phyloP scores from a whole-genome alignment of 2,113 vertebrate genomes.

The Smithornis capensis region DNA sequence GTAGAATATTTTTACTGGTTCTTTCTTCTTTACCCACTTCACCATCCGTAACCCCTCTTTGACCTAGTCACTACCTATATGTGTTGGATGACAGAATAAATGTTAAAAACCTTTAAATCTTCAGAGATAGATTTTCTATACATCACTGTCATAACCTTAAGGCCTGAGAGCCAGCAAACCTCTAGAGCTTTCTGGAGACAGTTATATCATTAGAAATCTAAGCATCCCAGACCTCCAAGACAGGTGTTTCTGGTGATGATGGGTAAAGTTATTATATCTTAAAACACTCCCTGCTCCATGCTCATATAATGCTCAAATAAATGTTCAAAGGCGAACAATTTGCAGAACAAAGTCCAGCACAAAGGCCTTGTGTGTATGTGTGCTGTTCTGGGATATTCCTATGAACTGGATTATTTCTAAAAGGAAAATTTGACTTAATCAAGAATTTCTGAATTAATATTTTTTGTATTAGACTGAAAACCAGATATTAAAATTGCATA shows the following conservation, averaged over 20 bases:
- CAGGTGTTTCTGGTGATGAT: background rate
- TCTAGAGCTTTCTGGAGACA: background rate
- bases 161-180: background rate
- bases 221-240: background rate
- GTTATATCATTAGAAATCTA: background rate
- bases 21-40: background rate
- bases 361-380: accelerated
- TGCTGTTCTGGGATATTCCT: background rate
- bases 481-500: background rate
- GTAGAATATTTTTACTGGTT: background rate
- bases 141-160: conserved; percentile 34
- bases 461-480: background rate
- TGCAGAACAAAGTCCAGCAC: background rate
- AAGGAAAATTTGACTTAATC: background rate
- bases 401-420: background rate
- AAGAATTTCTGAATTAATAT: background rate
- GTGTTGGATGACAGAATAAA: background rate
- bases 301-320: background rate
- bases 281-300: background rate
- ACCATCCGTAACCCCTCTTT: background rate
- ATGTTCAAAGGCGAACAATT: background rate
- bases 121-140: conserved; percentile 15
- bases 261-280: background rate
- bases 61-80: background rate
- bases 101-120: conserved; percentile 15